These are phyloP conservation scores for Megalopta genalis DNA, from an alignment of 1,140 invertebrate species.

Conservation along the genomic window DNA sequence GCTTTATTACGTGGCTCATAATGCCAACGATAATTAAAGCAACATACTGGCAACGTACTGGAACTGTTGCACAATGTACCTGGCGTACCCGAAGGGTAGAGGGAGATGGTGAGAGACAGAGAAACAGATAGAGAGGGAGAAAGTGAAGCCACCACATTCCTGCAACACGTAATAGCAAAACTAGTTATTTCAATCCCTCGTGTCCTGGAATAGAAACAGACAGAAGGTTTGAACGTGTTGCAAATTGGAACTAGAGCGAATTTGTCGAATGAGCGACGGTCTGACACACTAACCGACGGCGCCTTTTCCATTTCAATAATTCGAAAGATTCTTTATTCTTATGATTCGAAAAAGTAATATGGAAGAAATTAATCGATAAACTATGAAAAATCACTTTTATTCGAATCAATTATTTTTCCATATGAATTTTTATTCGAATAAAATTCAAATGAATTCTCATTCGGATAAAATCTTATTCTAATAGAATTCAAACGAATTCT, in stretches of 20 bases:
- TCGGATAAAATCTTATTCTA: too few relatives aligned
- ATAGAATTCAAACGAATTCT: too few relatives aligned
- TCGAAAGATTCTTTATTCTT: too few relatives aligned
- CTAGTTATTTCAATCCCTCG: constrained; percentile 26
- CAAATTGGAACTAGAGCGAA: constrained; percentile 1
- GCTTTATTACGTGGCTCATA: not conserved
- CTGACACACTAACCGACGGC: too few relatives aligned
- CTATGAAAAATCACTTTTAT: too few relatives aligned
- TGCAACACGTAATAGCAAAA: constrained; percentile 29
- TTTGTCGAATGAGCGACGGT: not conserved
- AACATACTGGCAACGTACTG: not conserved
- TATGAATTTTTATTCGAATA: too few relatives aligned
- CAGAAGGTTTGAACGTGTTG: not conserved
- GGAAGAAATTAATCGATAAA: too few relatives aligned
- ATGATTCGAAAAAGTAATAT: too few relatives aligned
- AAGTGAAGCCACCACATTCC: not conserved
- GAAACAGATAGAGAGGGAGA: not conserved
- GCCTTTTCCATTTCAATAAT: too few relatives aligned
- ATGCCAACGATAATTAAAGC: constrained; percentile 16
- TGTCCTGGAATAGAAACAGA: not conserved
- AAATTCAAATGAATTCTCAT: too few relatives aligned
- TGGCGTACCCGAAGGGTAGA: not conserved
- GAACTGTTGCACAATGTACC: constrained; percentile 1
- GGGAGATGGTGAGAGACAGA: too few relatives aligned
- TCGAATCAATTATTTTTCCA: too few relatives aligned